These are phyloP conservation scores for Rhinichthys osculus DNA, from an alignment of 2,797 vertebrate genomes.

Conservation along the genomic window DNA sequence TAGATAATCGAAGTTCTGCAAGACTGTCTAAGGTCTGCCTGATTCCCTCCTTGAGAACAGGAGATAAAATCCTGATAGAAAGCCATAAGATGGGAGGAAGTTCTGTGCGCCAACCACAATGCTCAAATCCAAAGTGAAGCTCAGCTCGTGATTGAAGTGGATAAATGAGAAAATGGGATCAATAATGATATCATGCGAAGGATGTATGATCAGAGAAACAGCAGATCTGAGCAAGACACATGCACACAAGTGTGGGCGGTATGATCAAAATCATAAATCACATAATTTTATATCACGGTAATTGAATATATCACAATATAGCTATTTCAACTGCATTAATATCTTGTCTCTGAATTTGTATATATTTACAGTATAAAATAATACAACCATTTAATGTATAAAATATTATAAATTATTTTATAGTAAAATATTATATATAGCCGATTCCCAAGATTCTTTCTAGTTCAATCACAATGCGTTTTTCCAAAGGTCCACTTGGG, in stretches of 20 bases:
- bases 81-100: background rate
- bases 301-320: background rate
- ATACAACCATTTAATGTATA: background rate
- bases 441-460: background rate
- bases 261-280: background rate
- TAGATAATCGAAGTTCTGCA: slow-evolving; percentile 54
- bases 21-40: slow-evolving; percentile 26
- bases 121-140: slow-evolving; percentile 1
- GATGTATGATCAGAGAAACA: background rate
- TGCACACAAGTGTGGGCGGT: background rate
- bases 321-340: background rate
- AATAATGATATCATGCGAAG: slow-evolving; percentile 10
- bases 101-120: background rate
- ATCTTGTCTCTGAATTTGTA: background rate
- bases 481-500: slow-evolving; percentile 29
- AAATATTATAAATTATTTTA: background rate
- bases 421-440: background rate
- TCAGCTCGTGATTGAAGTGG: background rate
- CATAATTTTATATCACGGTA: background rate
- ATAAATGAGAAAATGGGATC: slow-evolving; percentile 20
- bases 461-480: background rate
- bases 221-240: background rate
- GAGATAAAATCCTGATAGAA: slow-evolving; percentile 30
- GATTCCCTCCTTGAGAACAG: slow-evolving; percentile 30
- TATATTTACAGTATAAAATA: background rate